Percentiles rank a stretch among this genome's conserved stretches.
Conservation (phyloP, 2,113 vertebrate species). For the Garra rufa region DNA sequence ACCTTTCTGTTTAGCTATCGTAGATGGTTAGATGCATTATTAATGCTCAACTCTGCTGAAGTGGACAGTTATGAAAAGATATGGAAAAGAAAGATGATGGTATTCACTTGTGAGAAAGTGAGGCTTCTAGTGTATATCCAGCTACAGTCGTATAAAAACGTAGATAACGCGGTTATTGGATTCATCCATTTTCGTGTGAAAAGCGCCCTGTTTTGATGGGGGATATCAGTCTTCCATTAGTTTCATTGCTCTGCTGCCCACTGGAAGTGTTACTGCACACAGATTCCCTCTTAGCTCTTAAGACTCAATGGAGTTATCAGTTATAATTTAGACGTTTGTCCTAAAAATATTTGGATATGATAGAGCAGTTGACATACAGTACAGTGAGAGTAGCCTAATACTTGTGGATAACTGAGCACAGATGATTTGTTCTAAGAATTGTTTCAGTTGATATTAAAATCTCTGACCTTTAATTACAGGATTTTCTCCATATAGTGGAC, state of each 20-base stretch:
- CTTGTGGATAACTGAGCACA: background rate
- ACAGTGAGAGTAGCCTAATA: background rate
- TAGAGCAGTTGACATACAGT: background rate
- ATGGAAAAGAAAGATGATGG: background rate
- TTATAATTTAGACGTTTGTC: background rate
- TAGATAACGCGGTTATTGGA: background rate
- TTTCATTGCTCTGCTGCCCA: background rate
- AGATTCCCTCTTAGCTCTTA: background rate
- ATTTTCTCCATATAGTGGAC: no score
- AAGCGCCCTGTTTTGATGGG: background rate
- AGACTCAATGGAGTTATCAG: background rate
- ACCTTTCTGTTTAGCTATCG: slow-evolving; percentile 36
- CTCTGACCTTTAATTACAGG: background rate
- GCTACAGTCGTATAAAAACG: background rate
- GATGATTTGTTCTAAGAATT: background rate
- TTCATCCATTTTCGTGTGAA: slow-evolving; percentile 9
- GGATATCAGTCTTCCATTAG: background rate
- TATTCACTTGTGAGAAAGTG: background rate
- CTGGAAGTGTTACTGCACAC: background rate
- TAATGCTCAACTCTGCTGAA: slow-evolving; percentile 34
- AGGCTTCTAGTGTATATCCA: background rate
- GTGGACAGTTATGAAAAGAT: slow-evolving; percentile 35
- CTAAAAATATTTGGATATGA: background rate
- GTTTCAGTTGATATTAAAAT: background rate
- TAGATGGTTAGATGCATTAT: slow-evolving; percentile 37